A percentile compares a stretch with the other conserved stretches of the same genome.
These are phyloP conservation scores for Sarotherodon lohbergeri DNA, from an alignment of 2,113 vertebrate genomes.

Conservation along the genomic window DNA sequence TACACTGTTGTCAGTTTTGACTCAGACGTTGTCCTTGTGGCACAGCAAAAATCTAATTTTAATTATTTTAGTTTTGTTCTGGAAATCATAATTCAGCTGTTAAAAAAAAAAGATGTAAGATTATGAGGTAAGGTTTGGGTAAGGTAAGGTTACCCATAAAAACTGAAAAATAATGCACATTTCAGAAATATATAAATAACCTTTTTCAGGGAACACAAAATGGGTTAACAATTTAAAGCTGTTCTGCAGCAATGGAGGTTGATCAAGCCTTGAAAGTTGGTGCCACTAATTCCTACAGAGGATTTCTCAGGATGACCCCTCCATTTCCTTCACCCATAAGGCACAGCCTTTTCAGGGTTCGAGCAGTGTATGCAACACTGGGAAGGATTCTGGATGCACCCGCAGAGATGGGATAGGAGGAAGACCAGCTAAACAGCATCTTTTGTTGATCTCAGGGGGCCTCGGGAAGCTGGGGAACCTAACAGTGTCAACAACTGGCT, in stretches of 20 bases:
- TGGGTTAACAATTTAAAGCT: accelerated
- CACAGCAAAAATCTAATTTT: accelerated
- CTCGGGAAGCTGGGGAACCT: too few relatives aligned
- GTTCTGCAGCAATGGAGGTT: accelerated
- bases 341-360: not conserved
- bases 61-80: accelerated
- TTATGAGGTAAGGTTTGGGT: accelerated
- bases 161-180: not conserved
- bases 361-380: too few relatives aligned
- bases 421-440: too few relatives aligned
- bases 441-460: too few relatives aligned
- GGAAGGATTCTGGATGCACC: too few relatives aligned
- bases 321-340: not conserved
- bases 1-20: accelerated
- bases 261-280: accelerated
- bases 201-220: not conserved
- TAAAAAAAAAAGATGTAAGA: not conserved
- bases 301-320: accelerated
- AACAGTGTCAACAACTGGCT: too few relatives aligned
- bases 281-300: not conserved
- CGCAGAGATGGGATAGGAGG: too few relatives aligned
- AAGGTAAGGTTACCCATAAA: accelerated
- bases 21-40: not conserved
- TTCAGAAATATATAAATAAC: too few relatives aligned
- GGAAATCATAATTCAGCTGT: not conserved